Percentiles rank a stretch among this genome's conserved stretches.
Evolutionary conservation across 1,140 invertebrate species (phyloP).

Genomic region (Eumaeus atala): DNA sequence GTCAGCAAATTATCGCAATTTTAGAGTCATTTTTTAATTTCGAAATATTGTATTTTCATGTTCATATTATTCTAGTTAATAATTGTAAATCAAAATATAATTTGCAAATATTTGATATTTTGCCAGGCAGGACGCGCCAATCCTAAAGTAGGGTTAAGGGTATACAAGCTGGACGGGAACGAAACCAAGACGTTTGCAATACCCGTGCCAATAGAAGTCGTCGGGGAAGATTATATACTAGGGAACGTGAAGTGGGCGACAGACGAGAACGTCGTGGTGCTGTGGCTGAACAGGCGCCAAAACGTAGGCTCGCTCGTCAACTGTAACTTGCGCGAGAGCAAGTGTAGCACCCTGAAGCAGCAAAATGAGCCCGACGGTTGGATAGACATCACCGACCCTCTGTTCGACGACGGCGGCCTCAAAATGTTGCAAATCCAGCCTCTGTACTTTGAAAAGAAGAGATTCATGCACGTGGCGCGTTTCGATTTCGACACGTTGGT

Average conservation of each 20-base stretch:
- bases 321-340: constrained; percentile 67
- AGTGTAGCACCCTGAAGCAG: constrained; percentile 64
- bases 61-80: neutral
- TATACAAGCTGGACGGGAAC: constrained; percentile 68
- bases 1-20: no score
- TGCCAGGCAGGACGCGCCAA: constrained; percentile 84
- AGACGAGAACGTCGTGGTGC: constrained; percentile 79
- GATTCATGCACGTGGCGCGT: constrained; percentile 59
- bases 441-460: constrained; percentile 39
- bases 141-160: constrained; percentile 81
- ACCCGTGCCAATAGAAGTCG: constrained; percentile 69
- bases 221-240: constrained; percentile 71
- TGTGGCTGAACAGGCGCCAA: constrained; percentile 92
- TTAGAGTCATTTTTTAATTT: no score
- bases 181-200: constrained; percentile 46
- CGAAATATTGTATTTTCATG: no score
- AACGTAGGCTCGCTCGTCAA: constrained; percentile 78
- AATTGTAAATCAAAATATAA: neutral
- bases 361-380: constrained; percentile 61
- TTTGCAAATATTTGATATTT: constrained; percentile 23
- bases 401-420: constrained; percentile 65
- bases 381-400: constrained; percentile 58
- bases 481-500: constrained; percentile 48
- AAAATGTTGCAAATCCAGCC: constrained; percentile 60
- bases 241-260: constrained; percentile 86